Percentiles rank a stretch among this genome's conserved stretches.
These are phyloP conservation scores for Anoplophora glabripennis DNA, from an alignment of 1,140 invertebrate genomes.

Conservation along the genomic window DNA sequence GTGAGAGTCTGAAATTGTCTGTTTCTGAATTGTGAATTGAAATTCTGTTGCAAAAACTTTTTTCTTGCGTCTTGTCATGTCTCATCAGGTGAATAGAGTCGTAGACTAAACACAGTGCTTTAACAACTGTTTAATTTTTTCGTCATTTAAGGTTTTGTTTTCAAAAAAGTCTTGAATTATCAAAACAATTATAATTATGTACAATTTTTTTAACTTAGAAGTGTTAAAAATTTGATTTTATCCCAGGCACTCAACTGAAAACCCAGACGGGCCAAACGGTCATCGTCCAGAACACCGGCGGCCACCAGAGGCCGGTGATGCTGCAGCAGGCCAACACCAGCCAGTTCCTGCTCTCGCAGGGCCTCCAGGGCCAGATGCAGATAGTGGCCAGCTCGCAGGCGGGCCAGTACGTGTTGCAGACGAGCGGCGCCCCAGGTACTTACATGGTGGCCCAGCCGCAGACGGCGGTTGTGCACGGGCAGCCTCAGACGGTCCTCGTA, in stretches of 20 bases:
- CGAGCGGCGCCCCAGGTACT: slow-evolving; percentile 53
- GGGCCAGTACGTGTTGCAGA: slow-evolving; percentile 56
- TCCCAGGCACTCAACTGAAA: slow-evolving; percentile 26
- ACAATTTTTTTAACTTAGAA: too few relatives aligned
- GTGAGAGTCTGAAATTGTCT: slow-evolving; percentile 9
- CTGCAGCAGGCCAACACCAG: slow-evolving; percentile 46
- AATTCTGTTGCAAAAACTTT: too few relatives aligned
- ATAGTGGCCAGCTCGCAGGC: slow-evolving; percentile 44
- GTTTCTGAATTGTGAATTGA: not conserved
- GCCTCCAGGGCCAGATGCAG: slow-evolving; percentile 45
- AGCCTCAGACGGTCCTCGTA: slow-evolving; percentile 61
- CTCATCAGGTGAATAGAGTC: too few relatives aligned
- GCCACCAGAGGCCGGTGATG: slow-evolving; percentile 48
- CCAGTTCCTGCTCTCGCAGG: slow-evolving; percentile 41
- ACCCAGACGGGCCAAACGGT: slow-evolving; percentile 43
- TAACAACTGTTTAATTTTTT: too few relatives aligned
- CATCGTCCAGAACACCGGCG: slow-evolving; percentile 52
- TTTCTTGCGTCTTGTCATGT: too few relatives aligned
- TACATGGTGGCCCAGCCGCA: slow-evolving; percentile 65
- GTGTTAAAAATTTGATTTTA: not conserved
- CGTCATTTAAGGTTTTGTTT: too few relatives aligned
- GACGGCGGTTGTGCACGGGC: slow-evolving; percentile 59
- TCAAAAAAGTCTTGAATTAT: too few relatives aligned
- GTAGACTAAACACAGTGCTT: too few relatives aligned
- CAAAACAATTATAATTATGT: too few relatives aligned